A percentile compares a stretch with the other conserved stretches of the same genome.
Conservation (phyloP, 2,113 vertebrate species). For the Microtus oregoni region DNA sequence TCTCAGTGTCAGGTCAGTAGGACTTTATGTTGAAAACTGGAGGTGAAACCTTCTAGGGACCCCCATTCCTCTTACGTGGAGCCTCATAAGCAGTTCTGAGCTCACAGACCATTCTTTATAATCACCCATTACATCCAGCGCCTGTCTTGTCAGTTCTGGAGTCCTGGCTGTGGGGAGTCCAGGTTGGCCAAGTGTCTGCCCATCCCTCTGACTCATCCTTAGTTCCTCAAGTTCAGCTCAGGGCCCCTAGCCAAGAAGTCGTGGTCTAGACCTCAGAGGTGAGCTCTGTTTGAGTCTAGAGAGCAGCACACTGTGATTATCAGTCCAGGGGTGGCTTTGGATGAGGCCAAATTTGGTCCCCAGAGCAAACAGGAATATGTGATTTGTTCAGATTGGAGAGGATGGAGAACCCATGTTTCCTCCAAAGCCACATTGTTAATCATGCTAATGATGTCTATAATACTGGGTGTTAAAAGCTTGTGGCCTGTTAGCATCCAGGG, state of each 20-base stretch:
- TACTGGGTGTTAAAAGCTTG: background rate
- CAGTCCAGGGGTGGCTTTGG: background rate
- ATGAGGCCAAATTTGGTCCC: no score
- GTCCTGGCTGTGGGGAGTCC: background rate
- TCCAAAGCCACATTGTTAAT: background rate
- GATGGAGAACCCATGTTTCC: background rate
- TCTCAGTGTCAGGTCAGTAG: background rate
- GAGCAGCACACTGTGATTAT: background rate
- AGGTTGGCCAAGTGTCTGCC: background rate
- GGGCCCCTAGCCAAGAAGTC: background rate
- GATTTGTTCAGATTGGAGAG: background rate
- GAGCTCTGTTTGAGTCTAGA: background rate
- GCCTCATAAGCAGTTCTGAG: background rate
- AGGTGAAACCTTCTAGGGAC: background rate
- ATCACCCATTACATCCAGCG: fast-evolving
- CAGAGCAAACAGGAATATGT: background rate
- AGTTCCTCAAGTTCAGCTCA: background rate
- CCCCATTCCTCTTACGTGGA: background rate
- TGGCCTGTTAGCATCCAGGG: background rate
- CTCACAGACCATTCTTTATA: no score
- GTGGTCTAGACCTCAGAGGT: background rate
- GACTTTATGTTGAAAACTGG: background rate
- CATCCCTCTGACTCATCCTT: background rate
- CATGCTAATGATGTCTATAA: no score
- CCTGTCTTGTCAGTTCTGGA: background rate